Percentiles rank a stretch among this genome's conserved stretches.
phyloP scores from a whole-genome alignment of 2,113 vertebrate species.

The Grammomys dolichurus region DNA sequence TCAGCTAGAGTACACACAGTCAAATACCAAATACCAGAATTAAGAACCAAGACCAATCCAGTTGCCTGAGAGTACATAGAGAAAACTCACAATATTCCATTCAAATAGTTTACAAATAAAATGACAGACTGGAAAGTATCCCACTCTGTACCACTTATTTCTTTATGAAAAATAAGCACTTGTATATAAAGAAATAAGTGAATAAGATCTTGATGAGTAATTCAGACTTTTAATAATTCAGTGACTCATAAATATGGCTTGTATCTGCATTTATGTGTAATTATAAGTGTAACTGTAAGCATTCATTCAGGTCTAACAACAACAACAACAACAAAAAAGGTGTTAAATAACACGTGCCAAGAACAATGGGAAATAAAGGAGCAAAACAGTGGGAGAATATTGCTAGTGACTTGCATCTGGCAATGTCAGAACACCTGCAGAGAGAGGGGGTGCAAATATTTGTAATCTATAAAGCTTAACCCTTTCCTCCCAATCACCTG shows the following conservation, averaged over 20 bases:
- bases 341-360: background rate
- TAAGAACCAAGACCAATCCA: background rate
- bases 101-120: constrained; percentile 21
- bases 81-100: background rate
- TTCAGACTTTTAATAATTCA: constrained; percentile 20
- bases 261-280: background rate
- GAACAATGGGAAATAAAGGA: constrained; percentile 37
- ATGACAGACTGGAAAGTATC: constrained; percentile 22
- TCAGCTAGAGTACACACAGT: background rate
- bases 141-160: background rate
- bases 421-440: background rate
- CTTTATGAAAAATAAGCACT: constrained; percentile 3
- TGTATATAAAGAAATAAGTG: background rate
- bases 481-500: constrained; percentile 48
- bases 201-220: constrained; percentile 18
- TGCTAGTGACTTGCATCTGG: background rate
- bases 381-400: background rate
- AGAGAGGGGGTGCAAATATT: constrained; percentile 42
- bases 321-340: background rate
- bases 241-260: background rate
- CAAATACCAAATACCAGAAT: background rate
- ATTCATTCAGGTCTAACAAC: constrained; percentile 6
- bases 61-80: constrained; percentile 5
- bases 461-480: constrained; percentile 56
- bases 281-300: background rate